These are phyloP conservation scores for Mallateleia sp. DNA, from an alignment of 2,888 invertebrate genomes.

Conservation along the genomic window DNA sequence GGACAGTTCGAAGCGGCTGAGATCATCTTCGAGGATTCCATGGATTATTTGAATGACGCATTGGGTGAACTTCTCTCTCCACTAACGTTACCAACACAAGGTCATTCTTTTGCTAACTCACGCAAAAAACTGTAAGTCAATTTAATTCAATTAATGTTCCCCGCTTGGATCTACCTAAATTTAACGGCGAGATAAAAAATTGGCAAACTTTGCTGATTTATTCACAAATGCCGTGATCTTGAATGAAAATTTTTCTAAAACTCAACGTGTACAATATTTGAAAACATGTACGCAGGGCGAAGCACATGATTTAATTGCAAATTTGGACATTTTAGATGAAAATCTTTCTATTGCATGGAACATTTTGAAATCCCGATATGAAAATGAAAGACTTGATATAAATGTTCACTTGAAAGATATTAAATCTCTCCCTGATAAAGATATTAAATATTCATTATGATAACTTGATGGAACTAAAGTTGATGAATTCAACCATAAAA, in stretches of 20 bases:
- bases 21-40: too few relatives aligned
- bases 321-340: neutral
- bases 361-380: neutral
- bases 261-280: slow-evolving; percentile 9
- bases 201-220: neutral
- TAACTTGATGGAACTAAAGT: neutral
- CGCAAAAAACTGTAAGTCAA: neutral
- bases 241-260: neutral
- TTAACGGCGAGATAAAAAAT: neutral
- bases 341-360: slow-evolving; percentile 6
- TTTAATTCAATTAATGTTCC: neutral
- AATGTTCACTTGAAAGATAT: neutral
- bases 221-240: neutral
- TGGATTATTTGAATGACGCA: too few relatives aligned
- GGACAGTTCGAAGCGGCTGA: too few relatives aligned
- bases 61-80: too few relatives aligned
- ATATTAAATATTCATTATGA: neutral
- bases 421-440: neutral
- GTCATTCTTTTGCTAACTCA: neutral
- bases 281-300: neutral
- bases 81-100: too few relatives aligned
- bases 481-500: neutral
- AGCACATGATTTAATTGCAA: neutral
- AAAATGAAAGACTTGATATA: neutral
- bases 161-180: neutral